These are phyloP conservation scores for Ptilorrhoa leucosticta DNA, from an alignment of 2,113 vertebrate genomes.

Conservation along the genomic window DNA sequence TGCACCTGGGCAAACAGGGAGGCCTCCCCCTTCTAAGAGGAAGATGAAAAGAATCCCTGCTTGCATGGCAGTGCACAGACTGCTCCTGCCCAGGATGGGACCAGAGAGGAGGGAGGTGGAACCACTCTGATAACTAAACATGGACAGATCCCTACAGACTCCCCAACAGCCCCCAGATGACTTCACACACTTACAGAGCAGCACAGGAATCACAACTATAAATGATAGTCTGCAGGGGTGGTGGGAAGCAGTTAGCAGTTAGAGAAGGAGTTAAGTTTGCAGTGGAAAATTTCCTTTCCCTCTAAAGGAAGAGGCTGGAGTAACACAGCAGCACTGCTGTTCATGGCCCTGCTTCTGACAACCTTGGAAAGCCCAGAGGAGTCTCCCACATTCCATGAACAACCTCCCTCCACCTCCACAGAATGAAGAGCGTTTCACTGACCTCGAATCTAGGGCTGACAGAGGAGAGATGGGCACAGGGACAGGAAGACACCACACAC, in stretches of 20 bases:
- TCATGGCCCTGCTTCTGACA: background rate
- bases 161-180: rapidly evolving
- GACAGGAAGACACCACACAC: background rate
- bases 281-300: background rate
- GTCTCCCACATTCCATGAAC: background rate
- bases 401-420: background rate
- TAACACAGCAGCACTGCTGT: background rate
- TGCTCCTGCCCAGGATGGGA: background rate
- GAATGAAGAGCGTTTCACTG: background rate
- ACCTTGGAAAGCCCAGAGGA: background rate
- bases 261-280: background rate
- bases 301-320: background rate
- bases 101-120: background rate
- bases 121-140: background rate
- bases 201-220: background rate
- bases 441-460: background rate
- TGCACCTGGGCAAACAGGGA: background rate
- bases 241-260: background rate
- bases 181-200: background rate
- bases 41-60: background rate
- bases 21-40: background rate
- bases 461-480: background rate
- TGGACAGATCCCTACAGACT: background rate
- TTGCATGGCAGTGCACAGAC: background rate
- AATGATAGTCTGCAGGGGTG: background rate